Evolutionary conservation across 2,113 vertebrate genomes (phyloP).

Genomic region (Canis aureus): DNA sequence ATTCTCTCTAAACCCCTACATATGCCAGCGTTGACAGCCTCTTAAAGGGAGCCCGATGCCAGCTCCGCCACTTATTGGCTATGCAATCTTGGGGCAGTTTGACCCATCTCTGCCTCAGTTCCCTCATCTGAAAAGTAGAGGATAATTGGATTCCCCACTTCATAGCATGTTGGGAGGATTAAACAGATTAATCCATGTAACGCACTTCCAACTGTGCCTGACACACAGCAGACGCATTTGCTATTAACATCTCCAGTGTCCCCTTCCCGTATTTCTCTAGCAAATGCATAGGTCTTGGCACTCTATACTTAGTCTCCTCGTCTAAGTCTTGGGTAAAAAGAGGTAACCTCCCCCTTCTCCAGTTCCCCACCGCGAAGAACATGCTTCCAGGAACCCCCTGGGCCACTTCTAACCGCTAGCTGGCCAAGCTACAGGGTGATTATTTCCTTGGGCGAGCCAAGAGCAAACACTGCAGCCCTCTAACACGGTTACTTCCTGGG

Average conservation of each 20-base stretch:
- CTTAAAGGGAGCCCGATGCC: not conserved
- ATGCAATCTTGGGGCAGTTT: not conserved
- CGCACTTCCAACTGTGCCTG: not conserved
- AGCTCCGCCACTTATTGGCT: not conserved
- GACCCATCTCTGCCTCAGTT: not conserved
- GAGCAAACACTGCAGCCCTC: constrained; percentile 38
- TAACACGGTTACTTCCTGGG: constrained; percentile 69
- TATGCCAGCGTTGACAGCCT: not conserved
- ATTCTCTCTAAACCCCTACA: not conserved
- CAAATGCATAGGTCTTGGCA: not conserved
- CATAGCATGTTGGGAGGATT: not conserved
- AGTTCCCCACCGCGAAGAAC: not conserved
- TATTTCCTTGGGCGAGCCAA: constrained; percentile 76
- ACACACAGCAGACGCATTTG: not conserved
- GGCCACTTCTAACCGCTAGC: constrained; percentile 48
- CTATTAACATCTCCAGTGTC: not conserved
- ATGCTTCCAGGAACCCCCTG: constrained; percentile 39
- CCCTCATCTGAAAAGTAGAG: constrained; percentile 8
- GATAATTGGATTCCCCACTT: not conserved
- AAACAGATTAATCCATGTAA: not conserved
- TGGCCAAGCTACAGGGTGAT: constrained; percentile 53
- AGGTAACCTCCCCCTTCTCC: not conserved
- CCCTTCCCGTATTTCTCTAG: not conserved
- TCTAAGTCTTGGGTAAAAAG: not conserved
- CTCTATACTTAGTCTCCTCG: not conserved